Base-by-base conservation (phyloP, 2,888 invertebrate species). In the Andrena praecox region DNA sequence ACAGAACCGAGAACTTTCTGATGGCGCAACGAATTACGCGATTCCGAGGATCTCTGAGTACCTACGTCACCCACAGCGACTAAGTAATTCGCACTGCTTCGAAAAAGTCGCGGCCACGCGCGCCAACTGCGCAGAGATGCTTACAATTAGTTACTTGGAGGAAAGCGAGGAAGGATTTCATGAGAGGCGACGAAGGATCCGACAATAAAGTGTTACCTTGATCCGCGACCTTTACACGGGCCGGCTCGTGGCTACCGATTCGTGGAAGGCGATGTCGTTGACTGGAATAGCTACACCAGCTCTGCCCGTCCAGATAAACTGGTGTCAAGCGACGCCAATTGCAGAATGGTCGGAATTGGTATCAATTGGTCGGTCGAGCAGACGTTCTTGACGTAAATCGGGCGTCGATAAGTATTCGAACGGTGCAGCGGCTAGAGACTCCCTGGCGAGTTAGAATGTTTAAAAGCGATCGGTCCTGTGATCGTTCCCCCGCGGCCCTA, bases 291-390 rank as follows among this genome's bases (percentile, higher is more conserved):
- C 63, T 69, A 63, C 67, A 6, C 31, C 35, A 42, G 66, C 69
- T 64, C 52, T 50, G n/a, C 33, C 48, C 10, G 68, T 68, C 35
- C 24, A 42, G 64, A 89, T 88, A 85, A 89, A 91, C 82, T 87
- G 71, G 77, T 87, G 90, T 92, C 90, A 92, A 92, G 85, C 82
- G 87, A 80, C 85, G 86, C 74, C 87, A 90, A 90, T 91, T 85
- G 87, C 85, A 84, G 85, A 89, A 89, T 88, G 83, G 64, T 66
- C 74, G 82, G 83, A 88, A 92, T 91, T 91, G 89, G 85, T 85
- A 87, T 88, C 90, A 90, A 91, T 92, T 90, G 87, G 75, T 74
- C 35, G 77, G 75, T 62, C 60, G 73, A 64, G 73, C 62, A 77
- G 77, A 76, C 68, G 64, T 60, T 67, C 60, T 67, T 90, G 92